A percentile compares a stretch with the other conserved stretches of the same genome.
Evolutionary conservation across 1,140 invertebrate genomes (phyloP).

Genomic region (Aphelinus certus): DNA sequence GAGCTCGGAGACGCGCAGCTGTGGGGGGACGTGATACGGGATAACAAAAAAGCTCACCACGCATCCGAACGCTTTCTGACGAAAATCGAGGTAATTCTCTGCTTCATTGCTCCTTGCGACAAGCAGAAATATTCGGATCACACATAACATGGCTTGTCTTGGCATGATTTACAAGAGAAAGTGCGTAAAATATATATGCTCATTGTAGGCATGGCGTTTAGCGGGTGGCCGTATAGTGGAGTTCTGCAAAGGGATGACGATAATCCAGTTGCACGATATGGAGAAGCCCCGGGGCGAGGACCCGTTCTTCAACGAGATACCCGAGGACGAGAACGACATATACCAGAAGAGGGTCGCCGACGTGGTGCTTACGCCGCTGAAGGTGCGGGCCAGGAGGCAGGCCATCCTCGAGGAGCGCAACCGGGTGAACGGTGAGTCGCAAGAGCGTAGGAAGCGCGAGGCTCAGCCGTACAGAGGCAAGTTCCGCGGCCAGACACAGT

Average conservation of each 20-base stretch:
- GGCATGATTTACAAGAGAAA: no score
- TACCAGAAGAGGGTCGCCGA: constrained; percentile 43
- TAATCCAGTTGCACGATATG: constrained; percentile 47
- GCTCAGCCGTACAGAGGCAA: constrained; percentile 45
- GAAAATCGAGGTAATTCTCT: constrained; percentile 52
- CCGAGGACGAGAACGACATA: constrained; percentile 49
- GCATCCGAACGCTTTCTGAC: constrained; percentile 44
- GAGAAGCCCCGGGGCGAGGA: constrained; percentile 26
- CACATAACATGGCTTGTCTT: not conserved
- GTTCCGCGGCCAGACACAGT: constrained; percentile 80
- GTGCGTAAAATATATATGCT: not conserved
- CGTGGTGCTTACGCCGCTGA: constrained; percentile 43
- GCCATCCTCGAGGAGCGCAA: constrained; percentile 46
- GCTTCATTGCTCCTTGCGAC: not conserved
- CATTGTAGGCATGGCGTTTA: constrained; percentile 52
- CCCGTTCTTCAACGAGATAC: constrained; percentile 51
- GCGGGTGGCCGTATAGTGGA: constrained; percentile 54
- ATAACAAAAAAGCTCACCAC: constrained; percentile 46
- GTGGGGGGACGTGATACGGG: constrained; percentile 34
- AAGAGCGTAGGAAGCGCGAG: constrained; percentile 43
- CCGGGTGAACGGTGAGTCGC: constrained; percentile 30
- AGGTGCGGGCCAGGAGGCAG: constrained; percentile 45
- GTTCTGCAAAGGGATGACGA: constrained; percentile 53
- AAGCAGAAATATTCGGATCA: not conserved
- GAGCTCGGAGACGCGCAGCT: not conserved